Conservation (phyloP, 2,797 vertebrate genomes). For the Sebastes flavidus region DNA sequence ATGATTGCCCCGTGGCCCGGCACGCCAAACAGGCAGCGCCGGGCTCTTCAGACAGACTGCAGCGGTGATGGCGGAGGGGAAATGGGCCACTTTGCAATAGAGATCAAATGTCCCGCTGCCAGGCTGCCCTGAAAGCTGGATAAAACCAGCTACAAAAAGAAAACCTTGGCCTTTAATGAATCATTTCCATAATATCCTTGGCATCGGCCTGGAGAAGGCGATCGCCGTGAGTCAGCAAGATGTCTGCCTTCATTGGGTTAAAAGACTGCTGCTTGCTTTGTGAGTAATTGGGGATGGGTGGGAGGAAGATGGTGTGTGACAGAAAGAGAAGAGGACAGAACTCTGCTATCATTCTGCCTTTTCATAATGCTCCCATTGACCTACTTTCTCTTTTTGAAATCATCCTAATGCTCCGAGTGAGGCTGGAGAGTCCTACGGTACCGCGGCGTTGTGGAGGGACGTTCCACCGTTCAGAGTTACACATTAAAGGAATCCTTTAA, state of each 20-base stretch:
- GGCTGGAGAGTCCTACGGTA: slow-evolving; percentile 10
- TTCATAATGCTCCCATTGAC: slow-evolving; percentile 68
- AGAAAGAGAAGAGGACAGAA: slow-evolving; percentile 48
- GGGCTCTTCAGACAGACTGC: slow-evolving; percentile 66
- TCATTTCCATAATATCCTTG: slow-evolving; percentile 81
- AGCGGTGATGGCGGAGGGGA: slow-evolving; percentile 70
- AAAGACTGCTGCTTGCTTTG: slow-evolving; percentile 50
- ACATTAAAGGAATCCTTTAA: slow-evolving; percentile 55
- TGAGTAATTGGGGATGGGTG: slow-evolving; percentile 49
- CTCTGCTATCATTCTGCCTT: slow-evolving; percentile 54
- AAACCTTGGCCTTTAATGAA: slow-evolving; percentile 74
- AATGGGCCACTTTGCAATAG: slow-evolving; percentile 73
- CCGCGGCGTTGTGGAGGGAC: slow-evolving; percentile 20
- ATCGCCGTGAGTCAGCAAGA: slow-evolving; percentile 78
- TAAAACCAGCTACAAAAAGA: slow-evolving; percentile 66
- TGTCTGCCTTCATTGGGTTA: slow-evolving; percentile 71
- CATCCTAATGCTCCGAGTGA: slow-evolving; percentile 57
- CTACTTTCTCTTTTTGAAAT: slow-evolving; percentile 71
- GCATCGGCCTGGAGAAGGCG: slow-evolving; percentile 62
- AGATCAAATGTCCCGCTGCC: slow-evolving; percentile 77
- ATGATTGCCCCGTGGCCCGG: slow-evolving; percentile 67
- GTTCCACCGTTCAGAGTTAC: slow-evolving; percentile 35
- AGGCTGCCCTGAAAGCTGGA: slow-evolving; percentile 68
- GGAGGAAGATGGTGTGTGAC: slow-evolving; percentile 48
- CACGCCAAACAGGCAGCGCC: slow-evolving; percentile 50